Conservation (phyloP, 2,113 vertebrate species). For the Gallinago jamesoni region DNA sequence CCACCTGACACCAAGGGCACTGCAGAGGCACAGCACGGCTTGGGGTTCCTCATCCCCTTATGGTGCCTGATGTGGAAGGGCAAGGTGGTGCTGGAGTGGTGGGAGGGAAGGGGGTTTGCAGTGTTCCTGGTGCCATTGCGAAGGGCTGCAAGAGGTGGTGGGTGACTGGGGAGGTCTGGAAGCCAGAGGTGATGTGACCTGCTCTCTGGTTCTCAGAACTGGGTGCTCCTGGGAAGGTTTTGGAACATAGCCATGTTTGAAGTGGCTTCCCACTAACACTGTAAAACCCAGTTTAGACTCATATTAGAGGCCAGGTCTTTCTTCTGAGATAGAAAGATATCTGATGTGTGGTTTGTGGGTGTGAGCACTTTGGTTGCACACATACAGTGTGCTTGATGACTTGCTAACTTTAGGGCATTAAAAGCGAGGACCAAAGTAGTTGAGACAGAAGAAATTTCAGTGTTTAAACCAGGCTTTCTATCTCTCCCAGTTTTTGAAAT, state of each 20-base stretch:
- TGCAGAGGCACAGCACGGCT: neutral
- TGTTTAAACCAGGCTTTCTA: neutral
- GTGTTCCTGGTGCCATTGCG: neutral
- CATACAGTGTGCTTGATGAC: neutral
- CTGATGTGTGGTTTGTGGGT: slow-evolving; percentile 31
- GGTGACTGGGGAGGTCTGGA: neutral
- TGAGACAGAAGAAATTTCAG: neutral
- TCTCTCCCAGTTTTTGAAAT: neutral
- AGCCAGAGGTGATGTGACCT: neutral
- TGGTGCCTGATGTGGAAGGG: neutral
- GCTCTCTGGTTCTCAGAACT: neutral
- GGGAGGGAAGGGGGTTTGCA: neutral
- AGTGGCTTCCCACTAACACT: neutral
- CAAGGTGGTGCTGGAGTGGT: neutral
- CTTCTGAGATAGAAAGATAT: neutral
- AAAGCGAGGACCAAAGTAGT: neutral
- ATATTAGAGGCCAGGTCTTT: neutral
- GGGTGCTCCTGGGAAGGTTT: neutral
- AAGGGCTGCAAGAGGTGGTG: neutral
- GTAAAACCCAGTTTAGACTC: neutral
- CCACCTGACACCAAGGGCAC: neutral
- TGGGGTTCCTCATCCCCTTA: neutral
- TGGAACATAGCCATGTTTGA: neutral
- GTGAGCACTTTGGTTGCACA: neutral
- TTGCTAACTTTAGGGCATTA: neutral